Conservation (phyloP, 2,797 vertebrate species). For the Poeciliopsis turneri region DNA sequence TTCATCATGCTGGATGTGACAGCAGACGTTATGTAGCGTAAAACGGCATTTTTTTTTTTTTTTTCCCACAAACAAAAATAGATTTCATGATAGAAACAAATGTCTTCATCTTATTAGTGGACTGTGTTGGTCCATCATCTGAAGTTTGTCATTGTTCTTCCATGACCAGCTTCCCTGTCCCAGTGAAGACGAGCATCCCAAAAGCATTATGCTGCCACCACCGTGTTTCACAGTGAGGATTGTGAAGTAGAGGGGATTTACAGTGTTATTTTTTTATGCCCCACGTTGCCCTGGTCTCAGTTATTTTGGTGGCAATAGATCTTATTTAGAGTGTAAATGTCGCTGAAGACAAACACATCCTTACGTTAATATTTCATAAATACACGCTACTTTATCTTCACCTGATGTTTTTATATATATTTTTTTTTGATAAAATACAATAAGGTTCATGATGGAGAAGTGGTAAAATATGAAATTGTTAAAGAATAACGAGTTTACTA, state of each 20-base stretch:
- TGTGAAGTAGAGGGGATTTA: not conserved
- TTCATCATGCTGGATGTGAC: constrained; percentile 20
- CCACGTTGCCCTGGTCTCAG: not conserved
- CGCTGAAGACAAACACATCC: not conserved
- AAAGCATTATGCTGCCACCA: constrained; percentile 6
- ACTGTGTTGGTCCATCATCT: not conserved
- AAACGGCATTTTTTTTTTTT: not conserved
- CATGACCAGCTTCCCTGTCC: not conserved
- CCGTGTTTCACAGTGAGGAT: not conserved
- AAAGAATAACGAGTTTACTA: not conserved
- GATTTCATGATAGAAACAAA: not conserved
- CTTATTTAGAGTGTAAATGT: not conserved
- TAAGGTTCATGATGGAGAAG: not conserved
- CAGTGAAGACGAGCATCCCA: not conserved
- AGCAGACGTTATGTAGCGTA: constrained; percentile 21
- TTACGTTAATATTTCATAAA: not conserved
- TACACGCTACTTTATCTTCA: not conserved
- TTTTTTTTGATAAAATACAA: not conserved
- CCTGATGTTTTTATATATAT: not conserved
- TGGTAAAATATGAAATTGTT: not conserved
- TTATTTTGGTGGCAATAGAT: not conserved
- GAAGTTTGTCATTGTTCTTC: not conserved
- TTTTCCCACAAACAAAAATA: not conserved
- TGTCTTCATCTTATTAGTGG: not conserved
- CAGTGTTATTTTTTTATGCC: not conserved